Percentiles rank a stretch among this genome's conserved stretches.
phyloP scores from a whole-genome alignment of 2,113 vertebrate species.

The Anoplopoma fimbria region DNA sequence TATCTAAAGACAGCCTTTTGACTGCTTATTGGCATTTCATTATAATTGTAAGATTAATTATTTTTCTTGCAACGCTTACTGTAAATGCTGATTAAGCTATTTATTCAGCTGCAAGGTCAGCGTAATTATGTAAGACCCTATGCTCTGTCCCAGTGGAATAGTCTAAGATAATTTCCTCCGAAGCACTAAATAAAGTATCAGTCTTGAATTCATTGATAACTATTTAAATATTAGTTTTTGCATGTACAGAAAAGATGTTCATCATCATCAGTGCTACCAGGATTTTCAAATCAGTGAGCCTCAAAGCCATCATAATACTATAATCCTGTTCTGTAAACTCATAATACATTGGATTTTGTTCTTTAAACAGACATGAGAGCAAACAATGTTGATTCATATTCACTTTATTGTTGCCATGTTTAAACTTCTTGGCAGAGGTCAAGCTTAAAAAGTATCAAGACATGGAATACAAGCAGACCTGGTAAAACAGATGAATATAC shows the following conservation, averaged over 20 bases:
- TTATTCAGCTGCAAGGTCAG: not conserved
- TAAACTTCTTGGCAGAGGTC: conserved; percentile 25
- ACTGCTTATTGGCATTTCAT: not conserved
- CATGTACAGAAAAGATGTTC: not conserved
- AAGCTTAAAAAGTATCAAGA: conserved; percentile 33
- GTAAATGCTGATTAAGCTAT: not conserved
- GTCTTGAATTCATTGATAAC: not conserved
- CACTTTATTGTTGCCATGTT: conserved; percentile 63
- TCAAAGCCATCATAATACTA: not conserved
- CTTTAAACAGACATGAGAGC: not conserved
- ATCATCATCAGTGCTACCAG: no score
- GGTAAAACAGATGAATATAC: conserved; percentile 44
- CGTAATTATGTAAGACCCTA: not conserved
- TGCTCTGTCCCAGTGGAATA: not conserved
- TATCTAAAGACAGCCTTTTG: not conserved
- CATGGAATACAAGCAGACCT: conserved; percentile 14
- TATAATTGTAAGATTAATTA: not conserved
- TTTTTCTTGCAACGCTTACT: not conserved
- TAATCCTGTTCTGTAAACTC: not conserved
- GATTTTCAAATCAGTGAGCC: not conserved
- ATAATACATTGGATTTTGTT: not conserved
- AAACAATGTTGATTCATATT: conserved; percentile 29
- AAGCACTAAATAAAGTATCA: not conserved
- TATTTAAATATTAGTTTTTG: not conserved
- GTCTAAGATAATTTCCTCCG: not conserved